Conservation (phyloP, 2,797 vertebrate species). For the Hemibagrus guttatus region DNA sequence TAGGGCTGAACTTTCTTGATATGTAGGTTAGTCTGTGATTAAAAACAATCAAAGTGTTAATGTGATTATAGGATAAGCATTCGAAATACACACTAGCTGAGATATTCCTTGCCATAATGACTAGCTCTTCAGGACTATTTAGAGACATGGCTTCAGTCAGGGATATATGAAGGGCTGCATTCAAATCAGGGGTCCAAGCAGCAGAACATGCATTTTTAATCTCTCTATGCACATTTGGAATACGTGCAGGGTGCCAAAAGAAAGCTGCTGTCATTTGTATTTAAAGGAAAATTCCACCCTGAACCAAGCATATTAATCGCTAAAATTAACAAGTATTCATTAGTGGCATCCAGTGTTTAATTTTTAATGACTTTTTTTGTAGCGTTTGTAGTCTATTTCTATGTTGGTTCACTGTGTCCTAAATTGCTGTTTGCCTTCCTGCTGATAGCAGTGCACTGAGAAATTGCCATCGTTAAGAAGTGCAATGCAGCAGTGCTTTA, state of each 20-base stretch:
- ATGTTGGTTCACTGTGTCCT: background rate
- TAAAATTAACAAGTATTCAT: background rate
- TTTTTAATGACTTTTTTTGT: background rate
- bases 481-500: background rate
- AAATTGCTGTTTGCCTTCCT: background rate
- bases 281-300: background rate
- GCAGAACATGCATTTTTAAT: slow-evolving; percentile 55
- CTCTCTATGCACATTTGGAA: slow-evolving; percentile 6
- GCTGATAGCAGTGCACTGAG: background rate
- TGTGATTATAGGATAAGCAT: background rate
- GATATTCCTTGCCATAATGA: background rate
- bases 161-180: slow-evolving; percentile 54
- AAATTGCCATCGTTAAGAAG: background rate
- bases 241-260: slow-evolving; percentile 25
- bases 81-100: background rate
- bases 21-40: background rate
- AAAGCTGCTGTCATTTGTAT: background rate
- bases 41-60: slow-evolving; percentile 19
- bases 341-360: background rate
- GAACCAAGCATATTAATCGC: background rate
- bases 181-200: slow-evolving; percentile 52
- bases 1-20: background rate
- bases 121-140: slow-evolving; percentile 44
- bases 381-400: background rate
- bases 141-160: slow-evolving; percentile 25